phyloP scores from a whole-genome alignment of 2,797 vertebrate species.

The Anabas testudineus region DNA sequence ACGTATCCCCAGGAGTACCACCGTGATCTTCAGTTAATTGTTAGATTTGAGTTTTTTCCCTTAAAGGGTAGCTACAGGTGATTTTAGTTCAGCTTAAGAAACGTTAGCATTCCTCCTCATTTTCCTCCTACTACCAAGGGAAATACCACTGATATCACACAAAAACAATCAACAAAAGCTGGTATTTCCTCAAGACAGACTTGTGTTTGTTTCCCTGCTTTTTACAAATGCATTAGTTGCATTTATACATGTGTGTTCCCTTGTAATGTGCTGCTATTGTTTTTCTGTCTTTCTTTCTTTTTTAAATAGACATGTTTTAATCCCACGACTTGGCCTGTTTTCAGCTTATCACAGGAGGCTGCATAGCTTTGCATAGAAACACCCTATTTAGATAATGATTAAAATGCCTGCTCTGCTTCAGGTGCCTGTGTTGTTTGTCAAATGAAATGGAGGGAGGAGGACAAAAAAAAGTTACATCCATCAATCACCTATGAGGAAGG shows the following conservation, averaged over 20 bases:
- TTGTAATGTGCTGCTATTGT: constrained; percentile 59
- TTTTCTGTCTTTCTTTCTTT: constrained; percentile 40
- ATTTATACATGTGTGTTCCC: constrained; percentile 64
- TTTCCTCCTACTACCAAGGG: constrained; percentile 37
- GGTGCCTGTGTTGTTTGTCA: constrained; percentile 87
- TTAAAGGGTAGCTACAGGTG: constrained; percentile 57
- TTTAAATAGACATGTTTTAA: constrained; percentile 65
- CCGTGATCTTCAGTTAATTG: constrained; percentile 71
- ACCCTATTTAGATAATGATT: constrained; percentile 88
- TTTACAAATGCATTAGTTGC: constrained; percentile 49
- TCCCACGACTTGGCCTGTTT: constrained; percentile 69
- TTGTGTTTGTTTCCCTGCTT: constrained; percentile 42
- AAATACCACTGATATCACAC: constrained; percentile 48
- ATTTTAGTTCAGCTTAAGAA: constrained; percentile 27
- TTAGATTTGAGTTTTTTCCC: constrained; percentile 43
- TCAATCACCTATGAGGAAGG: constrained; percentile 81
- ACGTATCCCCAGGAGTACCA: constrained; percentile 63
- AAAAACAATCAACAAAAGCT: constrained; percentile 55
- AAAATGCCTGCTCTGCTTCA: constrained; percentile 84
- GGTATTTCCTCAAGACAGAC: constrained; percentile 36
- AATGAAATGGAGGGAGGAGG: constrained; percentile 80
- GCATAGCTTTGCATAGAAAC: constrained; percentile 88
- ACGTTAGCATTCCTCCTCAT: constrained; percentile 34
- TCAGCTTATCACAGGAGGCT: constrained; percentile 78
- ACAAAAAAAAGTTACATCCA: constrained; percentile 74